Evolutionary conservation across 2,797 vertebrate species (phyloP), one percentile per base, ranked within the genome.

Genomic region (Brachyrhaphis roseni): DNA sequence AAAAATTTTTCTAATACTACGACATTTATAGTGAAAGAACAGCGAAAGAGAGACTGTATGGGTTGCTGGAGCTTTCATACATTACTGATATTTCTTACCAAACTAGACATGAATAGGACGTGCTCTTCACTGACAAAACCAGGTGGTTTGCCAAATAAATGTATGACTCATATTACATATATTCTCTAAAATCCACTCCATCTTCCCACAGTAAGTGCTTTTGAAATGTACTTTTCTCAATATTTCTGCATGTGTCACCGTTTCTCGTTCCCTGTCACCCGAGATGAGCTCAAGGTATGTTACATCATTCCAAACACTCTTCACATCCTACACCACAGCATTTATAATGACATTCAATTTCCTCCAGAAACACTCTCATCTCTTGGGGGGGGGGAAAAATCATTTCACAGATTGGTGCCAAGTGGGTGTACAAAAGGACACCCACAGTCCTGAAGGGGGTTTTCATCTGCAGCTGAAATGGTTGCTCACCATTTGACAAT

Each of bases 281-380:
- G 45, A 18, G 68, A 45, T 45, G 68, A 71, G 12, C 26, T 13
- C 68, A 28, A 41, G 28, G 41, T 45, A 71, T n/a, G 41, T 45
- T 71, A 71, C 39, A 43, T 70, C 66, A 70, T 16, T 71, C 12
- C 26, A 16, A 15, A 71, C 68, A 45, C 10, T 71, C 68, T 45
- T 45, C 45, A 45, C 41, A 45, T 71, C 68, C 68, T 71, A 71
- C 41, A 71, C 39, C 68, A 71, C 11, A 45, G 68, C 26, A n/a
- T 64, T 66, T 66, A 39, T 43, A 43, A 70, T 43, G 12, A n/a
- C 41, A 71, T 71, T 45, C 68, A 71, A 26, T 70, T 70, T n/a
- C 23, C 23, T 70, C 66, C 66, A 45, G 26, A n/a, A 71, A 26
- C 26, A 15, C n/a, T 23, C 13, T 43, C 66, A 15, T 45, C 26